Conservation (phyloP, 2,888 invertebrate genomes). For the Branchipolynoe longqiensis region DNA sequence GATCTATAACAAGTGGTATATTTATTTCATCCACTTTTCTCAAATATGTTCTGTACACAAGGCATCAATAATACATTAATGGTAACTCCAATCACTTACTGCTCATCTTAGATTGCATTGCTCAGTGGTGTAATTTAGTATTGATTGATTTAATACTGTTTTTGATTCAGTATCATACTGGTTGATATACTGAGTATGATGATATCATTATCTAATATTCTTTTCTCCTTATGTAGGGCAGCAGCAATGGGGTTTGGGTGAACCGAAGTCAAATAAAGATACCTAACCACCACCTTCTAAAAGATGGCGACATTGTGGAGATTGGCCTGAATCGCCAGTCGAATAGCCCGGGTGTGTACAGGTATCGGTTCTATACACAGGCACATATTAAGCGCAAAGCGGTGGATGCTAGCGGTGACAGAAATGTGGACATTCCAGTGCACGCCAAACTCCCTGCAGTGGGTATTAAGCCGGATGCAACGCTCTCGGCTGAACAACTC, state of each 20-base stretch:
- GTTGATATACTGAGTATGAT: not conserved
- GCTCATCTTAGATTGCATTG: not conserved
- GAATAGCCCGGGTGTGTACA: not conserved
- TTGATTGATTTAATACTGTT: not conserved
- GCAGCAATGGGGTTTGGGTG: conserved; percentile 34
- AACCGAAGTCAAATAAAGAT: not conserved
- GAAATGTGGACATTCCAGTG: not conserved
- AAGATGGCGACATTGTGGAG: not conserved
- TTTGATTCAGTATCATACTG: no score
- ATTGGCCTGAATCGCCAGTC: not conserved
- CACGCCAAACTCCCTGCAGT: no score
- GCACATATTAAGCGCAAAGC: not conserved
- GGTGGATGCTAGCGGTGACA: not conserved
- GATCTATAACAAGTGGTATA: no score
- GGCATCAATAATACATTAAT: not conserved
- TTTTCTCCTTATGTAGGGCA: not conserved
- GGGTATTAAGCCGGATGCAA: not conserved
- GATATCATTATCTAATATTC: not conserved
- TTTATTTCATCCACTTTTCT: not conserved
- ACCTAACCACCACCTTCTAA: not conserved
- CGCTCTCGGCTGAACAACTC: not conserved
- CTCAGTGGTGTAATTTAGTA: not conserved
- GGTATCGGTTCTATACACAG: not conserved
- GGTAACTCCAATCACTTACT: not conserved
- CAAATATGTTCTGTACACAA: not conserved